Conservation (phyloP, 2,797 vertebrate species). For the Pipistrellus pygmaeus region DNA sequence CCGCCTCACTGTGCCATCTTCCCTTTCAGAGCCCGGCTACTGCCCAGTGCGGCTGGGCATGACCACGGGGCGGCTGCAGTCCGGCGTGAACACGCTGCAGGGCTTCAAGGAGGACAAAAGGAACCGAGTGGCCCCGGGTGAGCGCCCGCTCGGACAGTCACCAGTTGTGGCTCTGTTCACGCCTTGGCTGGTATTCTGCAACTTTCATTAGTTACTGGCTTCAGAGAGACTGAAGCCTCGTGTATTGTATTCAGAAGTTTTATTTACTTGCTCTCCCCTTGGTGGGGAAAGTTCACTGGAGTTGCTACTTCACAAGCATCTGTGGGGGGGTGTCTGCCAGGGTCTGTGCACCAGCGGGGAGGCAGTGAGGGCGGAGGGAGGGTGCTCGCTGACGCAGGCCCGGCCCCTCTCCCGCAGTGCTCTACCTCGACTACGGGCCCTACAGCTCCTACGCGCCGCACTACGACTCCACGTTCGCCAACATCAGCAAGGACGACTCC, state of each 20-base stretch:
- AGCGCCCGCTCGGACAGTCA: not conserved
- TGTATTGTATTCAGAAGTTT: constrained; percentile 28
- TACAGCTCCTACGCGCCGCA: constrained; percentile 96
- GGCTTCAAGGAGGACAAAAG: constrained; percentile 99
- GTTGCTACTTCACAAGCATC: not conserved
- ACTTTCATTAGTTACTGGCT: constrained; percentile 15
- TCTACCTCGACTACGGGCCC: constrained; percentile 98
- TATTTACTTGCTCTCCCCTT: not conserved
- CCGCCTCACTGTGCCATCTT: not conserved
- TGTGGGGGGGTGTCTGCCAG: not conserved
- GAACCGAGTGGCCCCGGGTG: constrained; percentile 96
- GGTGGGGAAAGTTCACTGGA: not conserved
- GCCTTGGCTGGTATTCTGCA: not conserved
- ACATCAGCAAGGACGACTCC: constrained; percentile 97
- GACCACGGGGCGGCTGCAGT: constrained; percentile 95
- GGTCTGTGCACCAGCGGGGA: not conserved
- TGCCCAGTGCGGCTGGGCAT: constrained; percentile 95
- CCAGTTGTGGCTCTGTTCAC: not conserved
- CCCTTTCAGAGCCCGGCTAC: constrained; percentile 92
- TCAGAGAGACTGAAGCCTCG: not conserved
- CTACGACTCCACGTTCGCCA: constrained; percentile 98
- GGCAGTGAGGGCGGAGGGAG: not conserved
- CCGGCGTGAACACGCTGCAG: constrained; percentile 95
- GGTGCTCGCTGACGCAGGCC: no score
- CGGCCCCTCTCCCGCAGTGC: constrained; percentile 87